Evolutionary conservation across 2,888 invertebrate genomes (phyloP), one percentile per base, ranked within the genome.

Genomic region (Malthinus seriepunctatus): DNA sequence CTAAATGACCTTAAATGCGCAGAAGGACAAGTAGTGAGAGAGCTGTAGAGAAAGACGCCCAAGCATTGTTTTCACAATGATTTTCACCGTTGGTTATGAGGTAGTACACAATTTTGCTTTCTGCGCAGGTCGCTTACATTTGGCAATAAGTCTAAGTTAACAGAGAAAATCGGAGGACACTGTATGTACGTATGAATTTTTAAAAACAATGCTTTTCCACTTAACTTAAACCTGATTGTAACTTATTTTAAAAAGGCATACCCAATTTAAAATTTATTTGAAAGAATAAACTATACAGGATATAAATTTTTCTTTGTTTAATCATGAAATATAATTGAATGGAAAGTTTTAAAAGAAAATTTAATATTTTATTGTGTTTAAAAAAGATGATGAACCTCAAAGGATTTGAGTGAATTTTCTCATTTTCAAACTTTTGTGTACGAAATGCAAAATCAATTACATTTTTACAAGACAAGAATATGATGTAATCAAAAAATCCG

Each of bases 281-380:
- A 23, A 23, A 23, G 23, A 23, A 23, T 23, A 23, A 23, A 23
- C 23, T 23, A 23, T 23, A 23, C 3, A 23, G 5, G 23, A 23
- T 2, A 23, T 23, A 23, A 5, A 23, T 23, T 23, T 23, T 23
- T 23, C 23, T 23, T 23, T 23, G 23, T 23, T 39, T 39, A 39
- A 39, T 39, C 39, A 39, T n/a, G 8, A 5, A 14, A 39, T 23
- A 23, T 23, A 39, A 39, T 39, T 39, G 8, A 39, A 45, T 45
- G 14, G 9, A 23, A 39, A 53, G 46, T 38, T 54, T 49, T 53
- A 54, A 56, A 62, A 55, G 54, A 51, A 56, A 59, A 50, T 63
- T 62, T 62, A 63, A 62, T 63, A 62, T 61, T 63, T 63, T 63
- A 62, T 62, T 59, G 54, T 56, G 56, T 63, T 63, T 61, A 55